phyloP scores from a whole-genome alignment of 2,113 vertebrate genomes.

The Phocoena sinus region DNA sequence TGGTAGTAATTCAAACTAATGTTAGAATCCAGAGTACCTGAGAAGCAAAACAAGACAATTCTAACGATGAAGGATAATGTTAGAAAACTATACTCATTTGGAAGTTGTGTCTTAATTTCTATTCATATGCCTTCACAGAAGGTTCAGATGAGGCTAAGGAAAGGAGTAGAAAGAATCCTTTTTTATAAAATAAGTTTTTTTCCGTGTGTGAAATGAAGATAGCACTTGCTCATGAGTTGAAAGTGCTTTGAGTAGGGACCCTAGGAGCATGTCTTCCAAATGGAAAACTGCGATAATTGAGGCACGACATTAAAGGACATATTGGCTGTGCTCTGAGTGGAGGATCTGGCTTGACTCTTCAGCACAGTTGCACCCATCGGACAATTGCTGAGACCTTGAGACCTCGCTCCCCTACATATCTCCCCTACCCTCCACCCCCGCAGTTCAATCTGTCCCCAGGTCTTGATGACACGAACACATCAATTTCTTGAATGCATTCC shows the following conservation, averaged over 20 bases:
- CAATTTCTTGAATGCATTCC: neutral
- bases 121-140: neutral
- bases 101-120: neutral
- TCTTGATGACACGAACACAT: neutral
- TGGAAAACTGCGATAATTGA: neutral
- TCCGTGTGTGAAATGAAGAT: neutral
- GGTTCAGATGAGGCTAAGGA: neutral
- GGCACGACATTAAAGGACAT: neutral
- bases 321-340: neutral
- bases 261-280: no score
- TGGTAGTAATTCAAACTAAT: neutral
- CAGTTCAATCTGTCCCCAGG: neutral
- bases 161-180: neutral
- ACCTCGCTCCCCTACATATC: neutral
- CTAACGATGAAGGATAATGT: neutral
- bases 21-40: neutral
- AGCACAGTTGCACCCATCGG: neutral
- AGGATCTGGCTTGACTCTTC: neutral
- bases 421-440: neutral
- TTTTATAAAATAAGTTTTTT: neutral
- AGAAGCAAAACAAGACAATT: conserved; percentile 4
- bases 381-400: neutral
- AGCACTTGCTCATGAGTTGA: neutral
- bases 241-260: neutral
- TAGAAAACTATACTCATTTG: neutral